Evolutionary conservation across 2,113 vertebrate species (phyloP), one percentile per base, ranked within the genome.

Genomic region (Manacus vitellinus): DNA sequence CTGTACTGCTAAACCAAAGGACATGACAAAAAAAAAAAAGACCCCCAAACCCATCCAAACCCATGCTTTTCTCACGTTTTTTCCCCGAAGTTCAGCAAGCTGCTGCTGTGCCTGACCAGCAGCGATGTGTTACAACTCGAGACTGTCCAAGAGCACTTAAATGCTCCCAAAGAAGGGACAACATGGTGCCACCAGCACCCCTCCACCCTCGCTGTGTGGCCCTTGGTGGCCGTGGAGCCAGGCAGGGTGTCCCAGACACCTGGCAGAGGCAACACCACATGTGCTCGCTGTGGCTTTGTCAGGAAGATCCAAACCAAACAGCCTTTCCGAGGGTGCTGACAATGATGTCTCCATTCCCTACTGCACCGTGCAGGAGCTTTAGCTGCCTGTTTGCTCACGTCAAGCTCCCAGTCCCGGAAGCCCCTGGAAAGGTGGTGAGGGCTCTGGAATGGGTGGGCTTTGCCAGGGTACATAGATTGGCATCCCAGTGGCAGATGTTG

Each of bases 261-360:
- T 21, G 30, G 49, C 66, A 73, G 82, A 68, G 78, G 61, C 59
- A 73, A 78, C 0, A 9, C 31, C 3, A 2, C 3, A 6, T 58
- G 49, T 7, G 2, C 56, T 84, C 2, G 0, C 44, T 70, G 35
- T 0, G 3, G n/a, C 51, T 56, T 56, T 2, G 0, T 47, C 0
- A 1, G 31, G 49, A 43, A 95, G 88, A 96, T 96, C 92, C 93
- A 93, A 94, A 89, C 65, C 88, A 94, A 96, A 88, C 75, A 97
- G 83, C 70, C 61, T 84, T 89, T 91, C 3, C 0, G 56, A 84
- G 46, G 87, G 81, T 85, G 16, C 87, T 86, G 95, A 91, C 93
- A 89, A 79, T 22, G 70, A 85, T 24, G 14, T 92, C 95, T 97
- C 92, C 95, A 95, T 95, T 72, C 59, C 63, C 70, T 44, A 33